Evolutionary conservation across 2,888 invertebrate genomes (phyloP), one percentile per base, ranked within the genome.

Genomic region (Acleris literana): DNA sequence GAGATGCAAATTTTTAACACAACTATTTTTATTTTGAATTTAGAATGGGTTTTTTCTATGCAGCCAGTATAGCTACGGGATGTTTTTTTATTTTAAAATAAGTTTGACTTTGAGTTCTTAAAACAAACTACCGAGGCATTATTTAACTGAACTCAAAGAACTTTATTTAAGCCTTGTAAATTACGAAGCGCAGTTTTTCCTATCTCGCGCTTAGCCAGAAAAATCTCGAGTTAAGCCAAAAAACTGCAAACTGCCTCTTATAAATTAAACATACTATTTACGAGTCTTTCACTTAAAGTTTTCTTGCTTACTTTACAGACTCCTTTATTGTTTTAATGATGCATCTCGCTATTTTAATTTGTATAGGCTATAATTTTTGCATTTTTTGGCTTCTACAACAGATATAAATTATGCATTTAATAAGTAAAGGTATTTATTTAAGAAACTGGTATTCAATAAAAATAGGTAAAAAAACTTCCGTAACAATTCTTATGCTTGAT

Each of bases 211-310:
- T 78, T 57, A 66, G 66, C 61, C 61, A 63, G 62, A 57, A 57
- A 65, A 66, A 75, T 79, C 76, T 77, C 79, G 75, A 79, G 80
- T 78, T 78, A 82, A 83, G 82, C 83, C 84, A 85, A 90, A 90
- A 89, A 87, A 87, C 84, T 87, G 82, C 84, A 81, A 83, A 80
- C 80, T 78, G 77, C 76, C 74, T 71, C 74, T 82, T 81, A 86
- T 91, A 90, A 90, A 87, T 90, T 85, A 87, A 82, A 86, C 85
- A 85, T 84, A 76, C 79, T 87, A 86, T 89, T 87, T 90, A 89
- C 81, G 79, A 76, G 73, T 43, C 68, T 74, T 81, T 88, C 86
- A 87, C 83, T 49, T 7, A 20, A 49, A 49, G 20, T 49, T 49
- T 49, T 39, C 39, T 39, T 39, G 39, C 13, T 39, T 39, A 13